A percentile compares a stretch with the other conserved stretches of the same genome.
phyloP scores from a whole-genome alignment of 2,888 invertebrate genomes.

The Dasypogon diadema region DNA sequence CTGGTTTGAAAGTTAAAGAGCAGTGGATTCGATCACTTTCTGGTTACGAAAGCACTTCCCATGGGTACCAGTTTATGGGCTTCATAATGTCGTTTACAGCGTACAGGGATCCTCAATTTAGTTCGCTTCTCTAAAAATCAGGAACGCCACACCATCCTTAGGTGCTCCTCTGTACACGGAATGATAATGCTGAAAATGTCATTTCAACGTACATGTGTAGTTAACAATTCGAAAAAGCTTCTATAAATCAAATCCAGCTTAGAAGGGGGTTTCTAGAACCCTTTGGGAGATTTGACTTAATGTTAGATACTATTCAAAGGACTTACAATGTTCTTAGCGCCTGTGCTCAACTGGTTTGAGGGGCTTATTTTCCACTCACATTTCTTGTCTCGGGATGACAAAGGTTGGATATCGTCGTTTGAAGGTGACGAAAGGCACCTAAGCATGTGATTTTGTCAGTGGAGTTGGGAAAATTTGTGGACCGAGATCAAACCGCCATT shows the following conservation, averaged over 20 bases:
- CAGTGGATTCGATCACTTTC: constrained; percentile 11
- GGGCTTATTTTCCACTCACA: too few species aligned
- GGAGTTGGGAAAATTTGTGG: too few species aligned
- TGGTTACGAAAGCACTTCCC: constrained; percentile 17
- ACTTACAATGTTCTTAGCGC: constrained; percentile 10
- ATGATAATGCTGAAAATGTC: constrained; percentile 26
- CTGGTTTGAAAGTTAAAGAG: neutral
- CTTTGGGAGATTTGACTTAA: constrained; percentile 23
- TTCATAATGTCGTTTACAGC: constrained; percentile 24
- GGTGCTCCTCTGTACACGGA: neutral
- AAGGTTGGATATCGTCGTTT: too few species aligned
- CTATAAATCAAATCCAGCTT: constrained; percentile 22
- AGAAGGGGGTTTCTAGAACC: constrained; percentile 9
- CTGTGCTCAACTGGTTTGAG: too few species aligned
- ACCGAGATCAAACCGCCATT: too few species aligned
- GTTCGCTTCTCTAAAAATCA: neutral
- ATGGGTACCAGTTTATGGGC: constrained; percentile 26
- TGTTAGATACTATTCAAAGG: constrained; percentile 6
- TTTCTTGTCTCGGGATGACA: too few species aligned
- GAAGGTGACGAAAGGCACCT: too few species aligned
- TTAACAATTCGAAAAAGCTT: constrained; percentile 29
- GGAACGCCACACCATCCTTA: neutral
- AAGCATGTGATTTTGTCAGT: too few species aligned
- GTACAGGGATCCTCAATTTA: constrained; percentile 9
- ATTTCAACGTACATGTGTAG: constrained; percentile 22